These are phyloP conservation scores for Spinibarbus caldwelli DNA, from an alignment of 2,797 vertebrate genomes.

Conservation along the genomic window DNA sequence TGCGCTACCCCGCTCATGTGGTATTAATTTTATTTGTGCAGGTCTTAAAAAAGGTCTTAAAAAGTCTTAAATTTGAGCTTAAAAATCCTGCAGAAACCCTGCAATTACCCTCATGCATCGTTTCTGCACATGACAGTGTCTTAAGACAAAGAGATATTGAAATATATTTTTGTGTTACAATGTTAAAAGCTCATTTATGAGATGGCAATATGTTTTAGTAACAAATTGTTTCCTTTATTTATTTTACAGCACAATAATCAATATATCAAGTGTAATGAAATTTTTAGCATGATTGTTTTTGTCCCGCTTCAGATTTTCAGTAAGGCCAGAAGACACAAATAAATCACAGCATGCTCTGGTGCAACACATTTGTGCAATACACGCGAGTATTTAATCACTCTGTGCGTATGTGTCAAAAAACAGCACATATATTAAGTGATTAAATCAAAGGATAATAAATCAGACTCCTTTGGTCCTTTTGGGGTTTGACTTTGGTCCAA, in stretches of 20 bases:
- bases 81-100: no score
- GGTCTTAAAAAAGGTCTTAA: no score
- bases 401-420: conserved; percentile 56
- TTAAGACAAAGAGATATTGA: conserved; percentile 8
- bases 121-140: not conserved
- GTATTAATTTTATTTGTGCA: no score
- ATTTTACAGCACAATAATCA: not conserved
- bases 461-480: conserved; percentile 61
- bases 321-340: conserved; percentile 3
- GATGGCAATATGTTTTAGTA: not conserved
- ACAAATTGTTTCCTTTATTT: not conserved
- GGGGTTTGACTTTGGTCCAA: conserved; percentile 62
- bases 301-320: not conserved
- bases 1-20: no score
- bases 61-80: no score
- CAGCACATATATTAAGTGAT: conserved; percentile 64
- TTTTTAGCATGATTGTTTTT: not conserved
- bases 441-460: conserved; percentile 63
- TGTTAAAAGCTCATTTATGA: not conserved
- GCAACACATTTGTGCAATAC: conserved; percentile 11
- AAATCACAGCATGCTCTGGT: conserved; percentile 1
- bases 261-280: not conserved
- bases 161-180: not conserved
- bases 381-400: conserved; percentile 23
- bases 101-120: not conserved